Percentiles rank a stretch among this genome's conserved stretches.
Evolutionary conservation across 2,113 vertebrate genomes (phyloP).

Genomic region (Myiopsitta monachus): DNA sequence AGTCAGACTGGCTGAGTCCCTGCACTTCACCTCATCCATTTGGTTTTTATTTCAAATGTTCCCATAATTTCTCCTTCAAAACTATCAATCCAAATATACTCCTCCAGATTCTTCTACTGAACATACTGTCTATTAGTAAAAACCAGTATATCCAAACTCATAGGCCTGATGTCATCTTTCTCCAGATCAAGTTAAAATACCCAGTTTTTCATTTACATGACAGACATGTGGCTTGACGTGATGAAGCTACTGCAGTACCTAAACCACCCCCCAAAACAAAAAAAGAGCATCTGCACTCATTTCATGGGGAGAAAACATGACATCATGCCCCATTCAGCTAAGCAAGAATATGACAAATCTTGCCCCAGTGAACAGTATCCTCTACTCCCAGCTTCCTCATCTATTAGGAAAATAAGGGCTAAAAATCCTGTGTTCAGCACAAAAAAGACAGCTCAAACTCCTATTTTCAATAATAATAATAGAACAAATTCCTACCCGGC

Average conservation of each 20-base stretch:
- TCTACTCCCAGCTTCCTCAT: not conserved
- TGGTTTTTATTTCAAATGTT: not conserved
- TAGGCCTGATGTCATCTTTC: not conserved
- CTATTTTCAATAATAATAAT: not conserved
- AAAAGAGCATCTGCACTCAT: not conserved
- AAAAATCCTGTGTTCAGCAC: not conserved
- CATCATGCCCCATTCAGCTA: constrained; percentile 20
- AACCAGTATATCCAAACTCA: not conserved
- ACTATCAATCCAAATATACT: not conserved
- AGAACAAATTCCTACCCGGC: not conserved
- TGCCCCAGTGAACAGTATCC: not conserved
- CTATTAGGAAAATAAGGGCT: not conserved
- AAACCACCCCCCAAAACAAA: not conserved
- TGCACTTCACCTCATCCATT: not conserved
- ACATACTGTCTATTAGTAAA: not conserved
- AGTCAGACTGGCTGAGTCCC: not conserved
- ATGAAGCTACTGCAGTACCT: not conserved
- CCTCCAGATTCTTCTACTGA: not conserved
- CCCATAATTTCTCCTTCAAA: not conserved
- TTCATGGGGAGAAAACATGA: constrained; percentile 23
- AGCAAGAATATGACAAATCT: constrained; percentile 22
- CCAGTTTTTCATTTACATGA: not conserved
- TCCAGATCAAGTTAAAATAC: not conserved
- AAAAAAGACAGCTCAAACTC: not conserved
- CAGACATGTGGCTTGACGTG: not conserved